Conservation (phyloP, 2,113 vertebrate genomes). For the Mesoclemmys tuberculata region DNA sequence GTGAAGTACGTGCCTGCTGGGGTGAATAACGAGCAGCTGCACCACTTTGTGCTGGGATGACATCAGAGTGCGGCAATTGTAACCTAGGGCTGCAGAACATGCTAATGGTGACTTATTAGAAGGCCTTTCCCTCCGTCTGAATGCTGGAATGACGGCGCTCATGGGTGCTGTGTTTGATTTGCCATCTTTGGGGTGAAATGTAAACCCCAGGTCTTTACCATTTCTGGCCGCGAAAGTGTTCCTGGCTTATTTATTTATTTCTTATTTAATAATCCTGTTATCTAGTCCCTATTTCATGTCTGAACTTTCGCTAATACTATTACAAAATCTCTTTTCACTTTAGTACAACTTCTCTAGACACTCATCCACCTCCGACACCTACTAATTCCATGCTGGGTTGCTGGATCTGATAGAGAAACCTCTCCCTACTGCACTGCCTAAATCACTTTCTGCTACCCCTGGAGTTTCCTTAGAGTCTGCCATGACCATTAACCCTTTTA, state of each 20-base stretch:
- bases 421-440: background rate
- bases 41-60: background rate
- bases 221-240: background rate
- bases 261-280: background rate
- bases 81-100: rapidly evolving
- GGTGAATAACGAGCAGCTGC: background rate
- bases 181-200: background rate
- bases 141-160: rapidly evolving
- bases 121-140: rapidly evolving
- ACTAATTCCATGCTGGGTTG: background rate
- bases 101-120: background rate
- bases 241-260: background rate
- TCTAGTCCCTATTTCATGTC: slow-evolving; percentile 44
- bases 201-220: slow-evolving; percentile 37
- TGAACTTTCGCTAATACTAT: slow-evolving; percentile 48
- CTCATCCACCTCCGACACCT: background rate
- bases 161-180: background rate
- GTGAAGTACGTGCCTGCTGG: background rate
- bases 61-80: rapidly evolving
- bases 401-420: background rate
- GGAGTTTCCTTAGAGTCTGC: background rate
- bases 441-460: background rate
- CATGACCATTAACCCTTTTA: background rate
- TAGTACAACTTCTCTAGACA: background rate
- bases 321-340: background rate